These are phyloP conservation scores for Anthopleura xanthogrammica DNA, from an alignment of 92 coral and sea anemone species.

Conservation along the genomic window DNA sequence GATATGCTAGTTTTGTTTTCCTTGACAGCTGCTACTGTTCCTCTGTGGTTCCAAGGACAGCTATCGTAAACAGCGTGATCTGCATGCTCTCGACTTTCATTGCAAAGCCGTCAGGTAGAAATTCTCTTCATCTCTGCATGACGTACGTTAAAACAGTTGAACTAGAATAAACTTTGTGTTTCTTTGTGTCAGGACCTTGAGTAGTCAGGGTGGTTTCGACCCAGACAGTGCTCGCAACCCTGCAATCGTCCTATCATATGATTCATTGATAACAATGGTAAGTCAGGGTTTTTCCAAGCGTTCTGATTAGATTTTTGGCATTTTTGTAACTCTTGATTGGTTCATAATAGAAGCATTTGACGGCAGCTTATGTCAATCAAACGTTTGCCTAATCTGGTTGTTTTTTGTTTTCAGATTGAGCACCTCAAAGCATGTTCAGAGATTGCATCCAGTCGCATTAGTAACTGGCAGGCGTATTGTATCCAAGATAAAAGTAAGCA, in stretches of 20 bases:
- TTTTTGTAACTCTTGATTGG: neutral
- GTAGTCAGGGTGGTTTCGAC: constrained; percentile 77
- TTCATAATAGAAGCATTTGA: neutral
- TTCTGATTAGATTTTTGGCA: neutral
- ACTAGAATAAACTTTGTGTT: no score
- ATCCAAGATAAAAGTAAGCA: constrained; percentile 79
- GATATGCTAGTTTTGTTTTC: neutral
- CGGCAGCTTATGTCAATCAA: neutral
- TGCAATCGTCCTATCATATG: constrained; percentile 74
- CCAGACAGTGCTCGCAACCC: constrained; percentile 57
- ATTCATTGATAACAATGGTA: constrained; percentile 77
- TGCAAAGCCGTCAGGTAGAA: constrained; percentile 86
- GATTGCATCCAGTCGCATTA: constrained; percentile 91
- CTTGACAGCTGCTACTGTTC: constrained; percentile 70
- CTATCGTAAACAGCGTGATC: constrained; percentile 86
- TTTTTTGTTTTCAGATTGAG: constrained; percentile 61
- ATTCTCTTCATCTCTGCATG: neutral
- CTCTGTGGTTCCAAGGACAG: constrained; percentile 96
- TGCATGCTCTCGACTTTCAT: constrained; percentile 90
- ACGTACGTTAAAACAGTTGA: no score
- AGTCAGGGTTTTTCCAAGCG: neutral
- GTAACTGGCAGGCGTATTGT: constrained; percentile 98
- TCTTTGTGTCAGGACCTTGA: constrained; percentile 45
- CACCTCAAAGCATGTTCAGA: constrained; percentile 97
- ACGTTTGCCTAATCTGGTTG: neutral